These are phyloP conservation scores for Actinia tenebrosa DNA, from an alignment of 64 coral and sea anemone genomes.

Conservation along the genomic window DNA sequence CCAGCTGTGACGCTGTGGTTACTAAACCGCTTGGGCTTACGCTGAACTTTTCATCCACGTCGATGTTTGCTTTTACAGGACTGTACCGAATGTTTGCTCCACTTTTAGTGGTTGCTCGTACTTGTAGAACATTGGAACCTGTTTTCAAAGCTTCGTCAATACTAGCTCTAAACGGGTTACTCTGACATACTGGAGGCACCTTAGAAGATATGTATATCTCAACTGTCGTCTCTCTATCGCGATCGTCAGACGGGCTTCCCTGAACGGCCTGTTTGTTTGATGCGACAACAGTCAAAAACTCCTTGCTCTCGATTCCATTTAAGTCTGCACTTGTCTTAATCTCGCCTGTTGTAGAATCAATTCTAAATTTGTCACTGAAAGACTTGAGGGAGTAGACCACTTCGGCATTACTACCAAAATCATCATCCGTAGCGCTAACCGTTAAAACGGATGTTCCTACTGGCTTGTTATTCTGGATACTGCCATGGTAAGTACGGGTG, in stretches of 20 bases:
- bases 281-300: slow-evolving; percentile 10
- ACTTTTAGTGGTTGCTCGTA: neutral
- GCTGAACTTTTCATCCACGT: slow-evolving; percentile 43
- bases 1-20: slow-evolving; percentile 29
- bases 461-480: slow-evolving; percentile 4
- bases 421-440: slow-evolving; percentile 29
- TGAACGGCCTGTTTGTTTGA: slow-evolving; percentile 26
- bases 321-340: slow-evolving; percentile 29
- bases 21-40: slow-evolving; percentile 30
- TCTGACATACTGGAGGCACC: slow-evolving; percentile 6
- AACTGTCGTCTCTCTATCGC: slow-evolving; percentile 26
- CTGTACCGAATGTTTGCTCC: slow-evolving; percentile 25
- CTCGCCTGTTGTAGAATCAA: neutral
- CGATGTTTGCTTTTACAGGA: slow-evolving; percentile 36
- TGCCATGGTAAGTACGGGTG: slow-evolving; percentile 39
- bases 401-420: neutral
- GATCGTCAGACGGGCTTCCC: neutral
- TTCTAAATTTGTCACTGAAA: slow-evolving; percentile 33
- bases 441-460: slow-evolving; percentile 14
- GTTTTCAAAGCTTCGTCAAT: slow-evolving; percentile 11
- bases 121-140: neutral
- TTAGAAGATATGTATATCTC: slow-evolving; percentile 34
- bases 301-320: neutral
- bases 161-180: neutral
- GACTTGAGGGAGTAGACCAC: slow-evolving; percentile 25